phyloP scores from a whole-genome alignment of 30 jellyfish, hydroid and myxozoan species.

The Cassiopea xamachana region DNA sequence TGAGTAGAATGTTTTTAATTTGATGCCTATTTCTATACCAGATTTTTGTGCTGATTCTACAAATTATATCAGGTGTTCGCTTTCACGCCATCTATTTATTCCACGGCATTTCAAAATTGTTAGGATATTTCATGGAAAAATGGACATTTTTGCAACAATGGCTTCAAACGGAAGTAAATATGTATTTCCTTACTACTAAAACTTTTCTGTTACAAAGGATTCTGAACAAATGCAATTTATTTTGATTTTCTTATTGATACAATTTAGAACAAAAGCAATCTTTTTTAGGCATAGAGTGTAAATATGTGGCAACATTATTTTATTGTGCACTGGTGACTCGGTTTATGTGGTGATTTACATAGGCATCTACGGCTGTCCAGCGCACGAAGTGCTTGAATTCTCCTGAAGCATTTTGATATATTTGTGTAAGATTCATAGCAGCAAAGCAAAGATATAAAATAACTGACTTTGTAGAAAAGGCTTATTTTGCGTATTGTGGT shows the following conservation, averaged over 20 bases:
- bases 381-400: not conserved
- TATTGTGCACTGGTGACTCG: not conserved
- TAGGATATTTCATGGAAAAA: not conserved
- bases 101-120: not conserved
- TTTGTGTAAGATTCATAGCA: not conserved
- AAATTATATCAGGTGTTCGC: not conserved
- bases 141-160: not conserved
- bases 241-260: not conserved
- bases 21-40: not conserved
- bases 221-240: not conserved
- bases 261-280: not conserved
- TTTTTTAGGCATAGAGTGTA: not conserved
- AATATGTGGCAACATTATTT: not conserved
- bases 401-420: not conserved
- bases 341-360: not conserved
- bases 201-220: not conserved
- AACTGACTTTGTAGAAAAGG: not conserved
- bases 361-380: not conserved
- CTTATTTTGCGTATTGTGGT: not conserved
- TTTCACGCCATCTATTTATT: not conserved
- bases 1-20: too few species aligned
- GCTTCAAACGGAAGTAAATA: not conserved
- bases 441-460: not conserved
- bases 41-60: not conserved
- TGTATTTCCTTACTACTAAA: not conserved